Evolutionary conservation across 2,113 vertebrate genomes (phyloP).

Genomic region (Leptodactylus fuscus): DNA sequence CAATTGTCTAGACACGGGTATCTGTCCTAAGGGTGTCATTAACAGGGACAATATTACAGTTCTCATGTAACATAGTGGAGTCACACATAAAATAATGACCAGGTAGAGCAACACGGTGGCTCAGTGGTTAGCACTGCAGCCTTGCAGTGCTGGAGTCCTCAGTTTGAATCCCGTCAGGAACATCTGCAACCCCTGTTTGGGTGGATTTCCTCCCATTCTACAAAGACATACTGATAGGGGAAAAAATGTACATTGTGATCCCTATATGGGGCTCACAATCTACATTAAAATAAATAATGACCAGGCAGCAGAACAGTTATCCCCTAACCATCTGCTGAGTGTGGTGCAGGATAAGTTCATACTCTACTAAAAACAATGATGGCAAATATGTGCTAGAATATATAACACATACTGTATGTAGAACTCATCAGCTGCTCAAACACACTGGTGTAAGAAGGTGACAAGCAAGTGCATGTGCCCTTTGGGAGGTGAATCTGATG

Average conservation of each 20-base stretch:
- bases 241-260: too few species aligned
- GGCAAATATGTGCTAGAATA: not conserved
- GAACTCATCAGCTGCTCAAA: constrained; percentile 8
- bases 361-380: not conserved
- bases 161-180: too few species aligned
- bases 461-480: not conserved
- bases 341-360: not conserved
- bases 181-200: too few species aligned
- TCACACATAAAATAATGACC: not conserved
- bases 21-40: not conserved
- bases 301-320: too few species aligned
- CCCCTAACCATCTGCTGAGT: constrained; percentile 1
- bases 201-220: too few species aligned
- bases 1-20: not conserved
- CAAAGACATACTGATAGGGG: too few species aligned
- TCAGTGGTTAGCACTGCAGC: too few species aligned
- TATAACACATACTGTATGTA: not conserved
- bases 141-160: too few species aligned
- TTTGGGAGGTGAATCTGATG: constrained; percentile 23
- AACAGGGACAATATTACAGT: not conserved
- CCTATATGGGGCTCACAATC: too few species aligned
- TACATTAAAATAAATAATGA: too few species aligned
- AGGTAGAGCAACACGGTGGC: too few species aligned
- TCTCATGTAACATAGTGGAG: not conserved
- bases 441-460: not conserved